phyloP scores from a whole-genome alignment of 2,888 invertebrate genomes.

The Agriopis aurantiaria region DNA sequence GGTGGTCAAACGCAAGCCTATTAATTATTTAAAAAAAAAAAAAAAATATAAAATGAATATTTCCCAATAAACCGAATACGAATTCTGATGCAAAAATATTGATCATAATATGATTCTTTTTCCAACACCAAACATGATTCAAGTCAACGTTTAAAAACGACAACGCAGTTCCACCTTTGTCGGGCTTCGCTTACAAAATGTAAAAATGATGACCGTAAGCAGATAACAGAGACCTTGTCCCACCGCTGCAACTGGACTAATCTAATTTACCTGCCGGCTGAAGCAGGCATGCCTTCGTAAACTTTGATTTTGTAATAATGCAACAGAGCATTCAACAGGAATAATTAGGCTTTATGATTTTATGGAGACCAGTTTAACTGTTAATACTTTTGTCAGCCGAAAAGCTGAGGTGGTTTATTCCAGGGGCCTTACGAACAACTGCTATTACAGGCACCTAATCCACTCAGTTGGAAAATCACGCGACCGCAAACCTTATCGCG shows the following conservation, averaged over 20 bases:
- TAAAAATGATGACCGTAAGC: conserved; percentile 43
- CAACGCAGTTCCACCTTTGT: conserved; percentile 44
- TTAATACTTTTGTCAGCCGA: too few species aligned
- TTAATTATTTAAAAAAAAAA: too few species aligned
- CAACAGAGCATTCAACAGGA: background rate
- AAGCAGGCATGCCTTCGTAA: conserved; percentile 54
- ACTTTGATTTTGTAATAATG: conserved; percentile 27
- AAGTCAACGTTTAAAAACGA: conserved; percentile 17
- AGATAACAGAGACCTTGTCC: conserved; percentile 69
- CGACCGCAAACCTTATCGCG: too few species aligned
- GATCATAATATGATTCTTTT: background rate
- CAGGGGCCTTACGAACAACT: too few species aligned
- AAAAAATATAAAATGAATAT: too few species aligned
- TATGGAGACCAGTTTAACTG: too few species aligned
- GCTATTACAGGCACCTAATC: too few species aligned
- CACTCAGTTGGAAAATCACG: too few species aligned
- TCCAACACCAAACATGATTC: too few species aligned
- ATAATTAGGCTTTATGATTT: background rate
- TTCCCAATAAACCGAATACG: too few species aligned
- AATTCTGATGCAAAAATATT: background rate
- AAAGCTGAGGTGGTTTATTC: too few species aligned
- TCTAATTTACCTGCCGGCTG: conserved; percentile 62
- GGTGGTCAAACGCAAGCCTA: too few species aligned
- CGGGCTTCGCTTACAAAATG: conserved; percentile 59
- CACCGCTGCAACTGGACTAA: conserved; percentile 61